A percentile compares a stretch with the other conserved stretches of the same genome.
These are phyloP conservation scores for Muscicapa adusta DNA, from an alignment of 2,113 vertebrate genomes.

Conservation along the genomic window DNA sequence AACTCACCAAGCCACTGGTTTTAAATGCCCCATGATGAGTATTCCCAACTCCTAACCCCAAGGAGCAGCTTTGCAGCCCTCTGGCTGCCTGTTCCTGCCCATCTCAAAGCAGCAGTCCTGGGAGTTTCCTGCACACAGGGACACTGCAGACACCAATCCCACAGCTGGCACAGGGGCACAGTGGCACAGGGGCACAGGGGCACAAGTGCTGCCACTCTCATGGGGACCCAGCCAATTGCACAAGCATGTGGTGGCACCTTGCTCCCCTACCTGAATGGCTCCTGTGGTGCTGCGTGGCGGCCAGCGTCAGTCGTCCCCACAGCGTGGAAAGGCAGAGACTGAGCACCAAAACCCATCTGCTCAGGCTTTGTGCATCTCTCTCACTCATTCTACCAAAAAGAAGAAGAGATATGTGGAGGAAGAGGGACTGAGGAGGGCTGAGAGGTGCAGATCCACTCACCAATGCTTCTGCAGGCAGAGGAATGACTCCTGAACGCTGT, in stretches of 20 bases:
- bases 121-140: not conserved
- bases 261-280: slow-evolving; percentile 82
- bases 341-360: slow-evolving; percentile 83
- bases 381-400: slow-evolving; percentile 80
- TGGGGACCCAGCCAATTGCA: accelerated
- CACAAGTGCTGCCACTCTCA: not conserved
- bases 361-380: slow-evolving; percentile 80
- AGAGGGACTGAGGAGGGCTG: not conserved
- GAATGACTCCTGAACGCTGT: accelerated
- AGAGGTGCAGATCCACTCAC: not conserved
- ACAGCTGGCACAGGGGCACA: not conserved
- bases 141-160: not conserved
- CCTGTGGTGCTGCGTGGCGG: slow-evolving; percentile 80
- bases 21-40: not conserved
- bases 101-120: accelerated
- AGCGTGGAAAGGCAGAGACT: slow-evolving; percentile 84
- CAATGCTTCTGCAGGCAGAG: accelerated
- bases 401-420: not conserved
- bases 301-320: slow-evolving; percentile 83
- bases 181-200: not conserved
- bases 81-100: not conserved
- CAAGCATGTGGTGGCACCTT: accelerated
- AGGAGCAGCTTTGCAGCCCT: not conserved
- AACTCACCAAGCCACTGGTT: not conserved
- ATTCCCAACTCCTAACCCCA: not conserved